phyloP scores from a whole-genome alignment of 2,888 invertebrate species.

The Drosophila kambysellisi region DNA sequence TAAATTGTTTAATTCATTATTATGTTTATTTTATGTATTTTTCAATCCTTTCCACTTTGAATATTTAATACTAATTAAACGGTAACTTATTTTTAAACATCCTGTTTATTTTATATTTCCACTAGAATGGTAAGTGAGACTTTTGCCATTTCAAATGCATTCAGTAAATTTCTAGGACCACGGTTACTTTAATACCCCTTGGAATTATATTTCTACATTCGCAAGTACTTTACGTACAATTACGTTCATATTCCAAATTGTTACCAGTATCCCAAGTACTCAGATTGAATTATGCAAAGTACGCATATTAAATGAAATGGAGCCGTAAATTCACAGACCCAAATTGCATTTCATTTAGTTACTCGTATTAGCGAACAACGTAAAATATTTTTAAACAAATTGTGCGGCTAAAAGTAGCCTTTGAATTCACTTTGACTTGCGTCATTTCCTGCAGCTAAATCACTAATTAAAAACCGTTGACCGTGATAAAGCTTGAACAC shows the following conservation, averaged over 20 bases:
- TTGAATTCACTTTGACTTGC: conserved; percentile 64
- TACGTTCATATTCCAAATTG: neutral
- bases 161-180: neutral
- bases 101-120: neutral
- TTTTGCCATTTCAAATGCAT: neutral
- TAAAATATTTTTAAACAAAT: conserved; percentile 31
- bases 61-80: neutral
- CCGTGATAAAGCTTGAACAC: conserved; percentile 63
- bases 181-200: conserved; percentile 6
- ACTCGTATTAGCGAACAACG: neutral
- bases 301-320: conserved; percentile 20
- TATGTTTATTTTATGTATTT: too few relatives aligned
- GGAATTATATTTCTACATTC: neutral
- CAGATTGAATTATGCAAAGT: conserved; percentile 30
- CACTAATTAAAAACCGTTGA: conserved; percentile 71
- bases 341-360: conserved; percentile 34
- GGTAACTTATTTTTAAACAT: neutral
- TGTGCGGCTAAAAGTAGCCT: conserved; percentile 26
- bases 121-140: neutral
- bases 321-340: neutral
- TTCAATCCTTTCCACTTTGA: too few relatives aligned
- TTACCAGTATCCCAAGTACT: neutral
- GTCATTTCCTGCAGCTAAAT: conserved; percentile 59
- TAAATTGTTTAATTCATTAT: too few relatives aligned
- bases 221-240: neutral